Evolutionary conservation across 2,113 vertebrate species (phyloP).

Genomic region (Oxyruncus cristatus): DNA sequence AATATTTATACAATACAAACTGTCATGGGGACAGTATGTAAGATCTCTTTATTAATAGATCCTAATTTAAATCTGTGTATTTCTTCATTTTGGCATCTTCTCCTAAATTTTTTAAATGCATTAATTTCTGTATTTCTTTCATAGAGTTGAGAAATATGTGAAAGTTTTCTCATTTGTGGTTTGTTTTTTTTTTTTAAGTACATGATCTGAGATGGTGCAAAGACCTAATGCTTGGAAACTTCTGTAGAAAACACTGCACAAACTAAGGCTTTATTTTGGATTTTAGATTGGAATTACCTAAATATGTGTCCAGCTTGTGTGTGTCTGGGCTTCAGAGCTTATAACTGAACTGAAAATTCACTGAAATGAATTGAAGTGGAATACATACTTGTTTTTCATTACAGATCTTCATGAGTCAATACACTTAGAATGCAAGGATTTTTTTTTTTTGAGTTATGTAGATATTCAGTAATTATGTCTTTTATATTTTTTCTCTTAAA

Average conservation of each 20-base stretch:
- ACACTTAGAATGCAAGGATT: too few relatives aligned
- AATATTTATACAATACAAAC: slow-evolving; percentile 16
- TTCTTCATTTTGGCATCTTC: not conserved
- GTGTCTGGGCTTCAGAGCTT: not conserved
- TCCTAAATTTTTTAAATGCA: not conserved
- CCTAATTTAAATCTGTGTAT: not conserved
- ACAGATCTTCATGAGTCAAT: not conserved
- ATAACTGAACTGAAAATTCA: not conserved
- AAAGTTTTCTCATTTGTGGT: not conserved
- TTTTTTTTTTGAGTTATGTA: too few relatives aligned
- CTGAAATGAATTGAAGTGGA: not conserved
- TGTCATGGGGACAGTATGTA: not conserved
- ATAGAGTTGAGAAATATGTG: not conserved
- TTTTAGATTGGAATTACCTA: not conserved
- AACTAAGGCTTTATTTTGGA: not conserved
- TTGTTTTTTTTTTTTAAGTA: not conserved
- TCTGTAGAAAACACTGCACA: not conserved
- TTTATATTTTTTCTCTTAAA: not conserved
- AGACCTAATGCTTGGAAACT: not conserved
- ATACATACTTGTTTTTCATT: not conserved
- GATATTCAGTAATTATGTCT: not conserved
- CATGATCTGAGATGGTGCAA: not conserved
- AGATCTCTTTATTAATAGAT: not conserved
- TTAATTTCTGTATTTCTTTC: not conserved
- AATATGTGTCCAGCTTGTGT: not conserved